Base-by-base conservation (phyloP, 1,140 invertebrate genomes). In the Adelges cooleyi region DNA sequence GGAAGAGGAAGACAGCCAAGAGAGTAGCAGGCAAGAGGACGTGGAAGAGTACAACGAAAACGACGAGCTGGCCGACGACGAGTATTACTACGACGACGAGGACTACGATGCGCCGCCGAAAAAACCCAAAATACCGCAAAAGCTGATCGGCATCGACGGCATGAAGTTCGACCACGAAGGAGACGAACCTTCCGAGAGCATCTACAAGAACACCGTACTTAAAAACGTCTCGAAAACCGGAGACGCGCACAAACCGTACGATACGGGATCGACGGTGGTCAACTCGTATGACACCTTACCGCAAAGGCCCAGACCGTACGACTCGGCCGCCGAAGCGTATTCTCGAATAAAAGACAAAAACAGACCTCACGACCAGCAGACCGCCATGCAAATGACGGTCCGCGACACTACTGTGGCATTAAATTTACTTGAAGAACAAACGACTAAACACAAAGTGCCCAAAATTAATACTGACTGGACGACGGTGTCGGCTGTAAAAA, bases 301-400 rank as follows among this genome's bases (percentile, higher is more conserved):
- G 4, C 23, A 25, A 5, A 62, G 48, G 44, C 53, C 22, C 48
- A 53, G 42, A 33, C 53, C 53, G 13, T 59, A 50, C 42, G 51
- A 67, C 23, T 38, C 36, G 11, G 65, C 67, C 13, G 66, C 48
- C 27, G 65, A 67, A 62, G 68, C 67, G 46, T 67, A 62, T 38
- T 49, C 49, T n/a, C 49, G 56, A 27, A 48, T 67, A 56, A 67
- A 59, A 10, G 42, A 67, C 33, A 69, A 67, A 52, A 67, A 69
- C 56, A 67, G 54, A 65, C 46, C 52, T 2, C 62, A 67, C 23
- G 67, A 67, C 13, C 56, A 62, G 36, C 42, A 46, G 29, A 33
- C 29, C 5, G 42, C 27, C 18, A 48, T 62, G 56, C 56, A 62
- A 62, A 62, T 62, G 56, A 3, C 56, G 29, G 22, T 62, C 20